These are phyloP conservation scores for Callionymus lyra DNA, from an alignment of 2,113 vertebrate genomes.

Conservation along the genomic window DNA sequence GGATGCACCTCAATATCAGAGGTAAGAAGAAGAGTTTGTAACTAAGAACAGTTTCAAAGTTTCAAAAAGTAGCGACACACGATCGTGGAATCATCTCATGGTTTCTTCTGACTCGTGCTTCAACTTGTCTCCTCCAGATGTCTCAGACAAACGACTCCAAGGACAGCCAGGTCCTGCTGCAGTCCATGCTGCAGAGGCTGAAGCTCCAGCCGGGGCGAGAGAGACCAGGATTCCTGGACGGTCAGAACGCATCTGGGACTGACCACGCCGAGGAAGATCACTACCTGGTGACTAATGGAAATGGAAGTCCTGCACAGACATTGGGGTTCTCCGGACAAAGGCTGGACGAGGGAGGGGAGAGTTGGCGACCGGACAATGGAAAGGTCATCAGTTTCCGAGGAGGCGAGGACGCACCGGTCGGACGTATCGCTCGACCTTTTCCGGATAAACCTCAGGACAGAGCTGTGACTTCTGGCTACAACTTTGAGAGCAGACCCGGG, in stretches of 20 bases:
- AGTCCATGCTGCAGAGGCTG: constrained; percentile 68
- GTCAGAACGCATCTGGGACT: background rate
- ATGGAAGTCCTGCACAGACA: constrained; percentile 5
- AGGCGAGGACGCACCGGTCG: background rate
- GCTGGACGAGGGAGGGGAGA: constrained; percentile 6
- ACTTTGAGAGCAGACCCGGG: too few relatives aligned
- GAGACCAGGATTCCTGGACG: constrained; percentile 9
- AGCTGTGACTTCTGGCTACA: constrained; percentile 17
- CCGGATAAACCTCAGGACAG: constrained; percentile 21
- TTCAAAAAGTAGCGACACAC: too few relatives aligned
- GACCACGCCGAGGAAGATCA: constrained; percentile 10
- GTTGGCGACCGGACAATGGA: constrained; percentile 6
- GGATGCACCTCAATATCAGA: too few relatives aligned
- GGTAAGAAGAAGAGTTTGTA: background rate
- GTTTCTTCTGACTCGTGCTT: constrained; percentile 7
- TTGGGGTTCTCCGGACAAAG: constrained; percentile 5
- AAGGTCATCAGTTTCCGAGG: constrained; percentile 9
- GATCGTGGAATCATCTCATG: too few relatives aligned
- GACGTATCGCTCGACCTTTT: constrained; percentile 10
- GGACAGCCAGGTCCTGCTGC: constrained; percentile 57
- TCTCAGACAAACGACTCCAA: constrained; percentile 41
- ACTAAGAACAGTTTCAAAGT: too few relatives aligned
- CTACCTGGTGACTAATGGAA: constrained; percentile 14
- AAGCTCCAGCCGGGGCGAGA: constrained; percentile 51
- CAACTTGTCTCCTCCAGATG: constrained; percentile 46